Evolutionary conservation across 92 coral and sea anemone species (phyloP), one percentile per base, ranked within the genome.

Genomic region (Plumapathes pennacea): DNA sequence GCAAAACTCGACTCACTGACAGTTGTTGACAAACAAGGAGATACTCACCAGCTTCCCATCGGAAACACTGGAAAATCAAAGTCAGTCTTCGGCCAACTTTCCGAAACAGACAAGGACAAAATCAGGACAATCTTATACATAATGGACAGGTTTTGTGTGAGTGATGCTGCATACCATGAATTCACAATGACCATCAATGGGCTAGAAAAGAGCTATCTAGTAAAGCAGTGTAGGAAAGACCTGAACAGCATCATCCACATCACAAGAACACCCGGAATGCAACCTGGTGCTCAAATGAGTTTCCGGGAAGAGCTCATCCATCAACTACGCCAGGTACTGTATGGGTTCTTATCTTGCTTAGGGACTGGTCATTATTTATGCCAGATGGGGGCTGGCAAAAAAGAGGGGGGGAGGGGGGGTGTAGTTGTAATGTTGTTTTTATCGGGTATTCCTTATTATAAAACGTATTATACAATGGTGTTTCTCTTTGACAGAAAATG

Each of bases 81-180:
- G 50, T 69, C 67, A 25, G 27, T 31, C 15, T 69, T 45, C 46
- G 26, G 26, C 34, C 37, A 32, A 14, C 38, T 66, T 33, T 20
- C 46, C 5, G 74, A 66, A 24, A 39, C 26, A 15, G 74, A 66
- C 38, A 66, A 66, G 23, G 47, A 26, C 17, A 66, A 54, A 24
- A 20, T 66, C 10, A 28, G 52, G 54, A 11, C 30, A 26, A n/a
- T 54, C 15, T 52, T 25, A 20, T 64, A 63, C 64, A 40, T 76
- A 17, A 76, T 76, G 83, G 83, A 76, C 46, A 57, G 22, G 33
- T 57, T 56, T 32, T 67, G 76, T 67, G 83, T 67, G 0, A 61
- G 83, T 39, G 83, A 76, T 67, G 76, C 38, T 2, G 76, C 69
- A 27, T 60, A 67, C 27, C 84, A 77, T 41, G 84, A 77, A 28